Percentiles rank a stretch among this genome's conserved stretches.
Conservation (phyloP, 2,797 vertebrate species). For the Mus caroli region DNA sequence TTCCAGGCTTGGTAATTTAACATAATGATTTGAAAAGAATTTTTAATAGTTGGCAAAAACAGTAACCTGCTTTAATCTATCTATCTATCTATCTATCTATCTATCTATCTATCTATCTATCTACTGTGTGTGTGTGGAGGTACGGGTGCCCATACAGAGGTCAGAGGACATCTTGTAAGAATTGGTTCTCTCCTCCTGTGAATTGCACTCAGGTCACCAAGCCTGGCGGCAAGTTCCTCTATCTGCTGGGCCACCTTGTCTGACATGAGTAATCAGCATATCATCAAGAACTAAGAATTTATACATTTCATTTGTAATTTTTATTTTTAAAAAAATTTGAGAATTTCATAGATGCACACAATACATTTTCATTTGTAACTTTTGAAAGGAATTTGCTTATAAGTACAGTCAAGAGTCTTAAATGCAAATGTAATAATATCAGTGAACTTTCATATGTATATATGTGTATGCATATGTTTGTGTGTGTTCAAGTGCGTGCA, state of each 20-base stretch:
- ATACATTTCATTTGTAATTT: neutral
- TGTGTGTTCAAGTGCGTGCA: neutral
- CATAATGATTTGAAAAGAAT: neutral
- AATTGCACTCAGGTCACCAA: neutral
- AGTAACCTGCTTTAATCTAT: slow-evolving; percentile 24
- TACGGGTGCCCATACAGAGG: neutral
- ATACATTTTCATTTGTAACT: neutral
- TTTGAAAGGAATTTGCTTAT: neutral
- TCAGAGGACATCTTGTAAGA: neutral
- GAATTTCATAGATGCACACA: neutral
- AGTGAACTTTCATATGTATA: neutral
- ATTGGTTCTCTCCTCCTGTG: neutral
- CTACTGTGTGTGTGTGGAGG: neutral
- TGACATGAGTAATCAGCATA: neutral
- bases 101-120: neutral
- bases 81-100: neutral
- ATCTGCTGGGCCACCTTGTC: neutral
- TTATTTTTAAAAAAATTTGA: neutral
- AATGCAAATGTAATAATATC: neutral
- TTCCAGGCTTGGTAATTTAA: neutral
- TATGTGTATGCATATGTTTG: neutral
- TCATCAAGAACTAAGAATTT: neutral
- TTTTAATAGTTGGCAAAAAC: slow-evolving; percentile 37
- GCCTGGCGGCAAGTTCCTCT: neutral
- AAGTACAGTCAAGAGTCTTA: neutral